Conservation (phyloP, 2,113 vertebrate genomes). For the Lagopus muta region DNA sequence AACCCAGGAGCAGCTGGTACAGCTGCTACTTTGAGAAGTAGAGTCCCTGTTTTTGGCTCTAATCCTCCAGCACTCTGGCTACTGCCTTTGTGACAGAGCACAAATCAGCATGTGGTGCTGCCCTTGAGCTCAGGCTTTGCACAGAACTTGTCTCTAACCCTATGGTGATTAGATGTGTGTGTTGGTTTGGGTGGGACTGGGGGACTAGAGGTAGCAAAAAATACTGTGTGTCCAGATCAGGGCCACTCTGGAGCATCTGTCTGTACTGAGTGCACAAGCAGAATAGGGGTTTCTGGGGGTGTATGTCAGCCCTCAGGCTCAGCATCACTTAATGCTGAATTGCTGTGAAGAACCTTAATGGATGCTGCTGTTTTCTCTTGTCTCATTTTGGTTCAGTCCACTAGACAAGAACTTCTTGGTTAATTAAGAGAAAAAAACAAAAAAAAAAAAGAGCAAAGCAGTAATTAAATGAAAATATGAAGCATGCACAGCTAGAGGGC, state of each 20-base stretch:
- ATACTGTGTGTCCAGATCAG: background rate
- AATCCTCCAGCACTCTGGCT: background rate
- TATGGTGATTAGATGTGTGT: background rate
- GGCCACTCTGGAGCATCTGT: background rate
- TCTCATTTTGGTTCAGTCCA: background rate
- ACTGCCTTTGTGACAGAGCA: background rate
- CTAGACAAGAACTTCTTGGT: background rate
- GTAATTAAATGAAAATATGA: slow-evolving; percentile 6
- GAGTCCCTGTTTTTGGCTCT: background rate
- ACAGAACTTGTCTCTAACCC: background rate
- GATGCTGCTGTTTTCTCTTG: background rate
- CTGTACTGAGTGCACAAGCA: background rate
- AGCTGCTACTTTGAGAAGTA: background rate
- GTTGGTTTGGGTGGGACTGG: background rate
- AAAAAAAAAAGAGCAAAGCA: background rate
- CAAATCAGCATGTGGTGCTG: rapidly evolving
- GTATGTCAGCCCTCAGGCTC: background rate
- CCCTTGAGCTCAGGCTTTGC: background rate
- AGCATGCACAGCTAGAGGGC: background rate
- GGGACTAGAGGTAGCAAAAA: background rate
- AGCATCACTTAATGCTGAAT: rapidly evolving
- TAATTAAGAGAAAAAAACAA: background rate
- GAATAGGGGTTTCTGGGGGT: background rate
- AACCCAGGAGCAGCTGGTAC: background rate
- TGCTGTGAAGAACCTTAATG: background rate